Conservation (phyloP, 2,113 vertebrate species). For the Phalacrocorax aristotelis region DNA sequence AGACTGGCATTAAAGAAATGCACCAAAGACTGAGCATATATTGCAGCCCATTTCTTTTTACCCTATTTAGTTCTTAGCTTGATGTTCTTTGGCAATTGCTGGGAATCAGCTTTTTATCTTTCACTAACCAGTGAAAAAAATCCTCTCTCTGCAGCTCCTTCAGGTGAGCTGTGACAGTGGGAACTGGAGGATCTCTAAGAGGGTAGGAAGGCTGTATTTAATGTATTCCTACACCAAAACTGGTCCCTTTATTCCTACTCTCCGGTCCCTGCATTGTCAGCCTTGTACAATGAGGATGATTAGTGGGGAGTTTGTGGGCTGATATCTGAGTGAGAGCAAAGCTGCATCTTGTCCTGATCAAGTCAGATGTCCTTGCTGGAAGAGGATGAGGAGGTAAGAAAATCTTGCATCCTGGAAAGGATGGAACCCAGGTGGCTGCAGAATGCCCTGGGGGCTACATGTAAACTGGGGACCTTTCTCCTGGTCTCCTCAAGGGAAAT, state of each 20-base stretch:
- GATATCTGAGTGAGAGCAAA: neutral
- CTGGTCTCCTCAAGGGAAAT: neutral
- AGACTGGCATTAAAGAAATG: slow-evolving; percentile 62
- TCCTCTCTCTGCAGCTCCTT: neutral
- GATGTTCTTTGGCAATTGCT: slow-evolving; percentile 24
- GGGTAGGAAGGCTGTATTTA: neutral
- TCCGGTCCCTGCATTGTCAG: neutral
- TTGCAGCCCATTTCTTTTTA: slow-evolving; percentile 48
- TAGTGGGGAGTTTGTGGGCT: neutral
- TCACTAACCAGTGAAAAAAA: neutral
- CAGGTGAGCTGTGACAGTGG: neutral
- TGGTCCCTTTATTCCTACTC: neutral
- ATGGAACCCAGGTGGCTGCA: neutral
- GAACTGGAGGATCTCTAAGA: neutral
- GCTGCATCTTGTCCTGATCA: neutral
- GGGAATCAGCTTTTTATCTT: slow-evolving; percentile 41
- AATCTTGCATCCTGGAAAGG: neutral
- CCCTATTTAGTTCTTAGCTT: slow-evolving; percentile 35
- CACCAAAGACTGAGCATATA: slow-evolving; percentile 35
- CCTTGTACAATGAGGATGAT: neutral
- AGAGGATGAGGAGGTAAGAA: neutral
- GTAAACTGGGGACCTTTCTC: neutral
- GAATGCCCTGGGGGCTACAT: neutral
- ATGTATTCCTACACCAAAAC: neutral
- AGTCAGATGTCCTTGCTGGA: neutral